Percentiles rank a stretch among this genome's conserved stretches.
Evolutionary conservation across 1,140 invertebrate species (phyloP).

Genomic region (Sogatella furcifera): DNA sequence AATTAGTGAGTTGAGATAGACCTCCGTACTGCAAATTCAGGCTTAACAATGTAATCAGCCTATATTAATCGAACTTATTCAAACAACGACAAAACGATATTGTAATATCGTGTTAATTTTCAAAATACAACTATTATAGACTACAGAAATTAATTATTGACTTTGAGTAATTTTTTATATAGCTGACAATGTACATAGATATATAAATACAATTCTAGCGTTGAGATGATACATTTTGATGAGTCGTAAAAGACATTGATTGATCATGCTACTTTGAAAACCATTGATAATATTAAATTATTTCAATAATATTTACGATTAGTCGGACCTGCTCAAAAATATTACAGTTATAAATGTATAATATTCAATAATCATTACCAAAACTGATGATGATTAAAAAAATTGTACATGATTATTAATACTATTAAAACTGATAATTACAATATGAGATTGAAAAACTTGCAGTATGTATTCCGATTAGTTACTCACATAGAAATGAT

Average conservation of each 20-base stretch:
- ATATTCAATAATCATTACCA: too few relatives aligned
- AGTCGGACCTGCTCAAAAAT: too few relatives aligned
- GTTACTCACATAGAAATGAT: slow-evolving; percentile 19
- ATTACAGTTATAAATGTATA: too few relatives aligned
- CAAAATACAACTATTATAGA: slow-evolving; percentile 7
- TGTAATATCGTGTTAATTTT: slow-evolving; percentile 7
- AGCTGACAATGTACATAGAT: too few relatives aligned
- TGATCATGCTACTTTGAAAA: slow-evolving; percentile 3
- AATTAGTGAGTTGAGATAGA: not conserved
- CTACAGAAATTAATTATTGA: too few relatives aligned
- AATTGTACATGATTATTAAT: too few relatives aligned
- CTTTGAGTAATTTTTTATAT: too few relatives aligned
- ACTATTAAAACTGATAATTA: not conserved
- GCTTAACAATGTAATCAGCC: not conserved
- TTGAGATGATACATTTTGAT: too few relatives aligned
- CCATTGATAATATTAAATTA: slow-evolving; percentile 20
- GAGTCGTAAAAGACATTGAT: too few relatives aligned
- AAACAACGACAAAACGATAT: slow-evolving; percentile 15
- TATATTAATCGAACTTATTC: slow-evolving; percentile 16
- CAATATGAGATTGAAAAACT: not conserved
- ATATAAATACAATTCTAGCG: too few relatives aligned
- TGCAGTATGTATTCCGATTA: slow-evolving; percentile 12
- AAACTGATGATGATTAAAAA: too few relatives aligned
- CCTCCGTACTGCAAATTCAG: not conserved
- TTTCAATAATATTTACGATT: too few relatives aligned